Evolutionary conservation across 2,888 invertebrate species (phyloP).

Genomic region (Ennomos quercinarius): DNA sequence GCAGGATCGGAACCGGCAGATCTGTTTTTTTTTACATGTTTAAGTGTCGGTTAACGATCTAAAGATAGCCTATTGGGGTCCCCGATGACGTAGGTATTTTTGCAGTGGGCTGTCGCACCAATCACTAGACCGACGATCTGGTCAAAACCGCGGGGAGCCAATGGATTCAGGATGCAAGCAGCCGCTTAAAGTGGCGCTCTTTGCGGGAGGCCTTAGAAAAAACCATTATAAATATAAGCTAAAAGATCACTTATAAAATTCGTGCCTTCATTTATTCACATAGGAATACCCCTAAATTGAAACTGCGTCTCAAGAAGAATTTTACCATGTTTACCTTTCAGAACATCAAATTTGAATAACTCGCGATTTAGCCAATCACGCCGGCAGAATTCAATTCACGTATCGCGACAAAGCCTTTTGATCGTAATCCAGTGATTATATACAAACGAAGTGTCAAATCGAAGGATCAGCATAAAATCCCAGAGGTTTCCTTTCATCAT

Average conservation of each 20-base stretch:
- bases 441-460: slow-evolving; percentile 43
- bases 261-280: slow-evolving; percentile 32
- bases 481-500: slow-evolving; percentile 40
- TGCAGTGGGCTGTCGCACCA: too few relatives aligned
- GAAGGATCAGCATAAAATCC: slow-evolving; percentile 42
- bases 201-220: too few relatives aligned
- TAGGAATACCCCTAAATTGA: slow-evolving; percentile 37
- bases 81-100: too few relatives aligned
- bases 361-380: slow-evolving; percentile 34
- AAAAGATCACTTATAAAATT: slow-evolving; percentile 16
- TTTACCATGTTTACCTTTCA: slow-evolving; percentile 37
- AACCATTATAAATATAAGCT: too few relatives aligned
- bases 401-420: slow-evolving; percentile 31
- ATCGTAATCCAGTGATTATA: slow-evolving; percentile 37
- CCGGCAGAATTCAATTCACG: slow-evolving; percentile 27
- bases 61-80: too few relatives aligned
- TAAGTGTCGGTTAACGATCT: too few relatives aligned
- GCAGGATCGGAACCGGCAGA: too few relatives aligned
- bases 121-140: too few relatives aligned
- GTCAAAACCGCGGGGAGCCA: too few relatives aligned
- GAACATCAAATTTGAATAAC: slow-evolving; percentile 41
- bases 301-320: slow-evolving; percentile 33
- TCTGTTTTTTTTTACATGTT: too few relatives aligned
- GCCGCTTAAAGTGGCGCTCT: too few relatives aligned
- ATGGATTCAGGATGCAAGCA: too few relatives aligned